These are phyloP conservation scores for Synergus laeviventris DNA, from an alignment of 2,888 invertebrate genomes.

Conservation along the genomic window DNA sequence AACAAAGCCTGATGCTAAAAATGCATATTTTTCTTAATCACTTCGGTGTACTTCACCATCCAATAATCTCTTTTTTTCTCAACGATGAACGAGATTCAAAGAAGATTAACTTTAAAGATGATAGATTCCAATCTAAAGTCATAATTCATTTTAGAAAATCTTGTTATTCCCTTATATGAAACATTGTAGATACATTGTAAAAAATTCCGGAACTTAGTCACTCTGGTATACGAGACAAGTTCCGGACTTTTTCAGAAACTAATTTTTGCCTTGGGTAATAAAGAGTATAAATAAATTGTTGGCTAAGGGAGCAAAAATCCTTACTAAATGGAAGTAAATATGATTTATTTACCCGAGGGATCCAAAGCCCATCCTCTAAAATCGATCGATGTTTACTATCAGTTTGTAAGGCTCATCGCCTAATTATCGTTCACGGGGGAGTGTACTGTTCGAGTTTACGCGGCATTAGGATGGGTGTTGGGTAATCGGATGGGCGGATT, in stretches of 20 bases:
- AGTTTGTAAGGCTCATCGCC: neutral
- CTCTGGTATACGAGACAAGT: too few relatives aligned
- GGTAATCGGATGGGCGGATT: constrained; percentile 68
- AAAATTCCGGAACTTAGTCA: too few relatives aligned
- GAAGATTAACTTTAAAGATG: too few relatives aligned
- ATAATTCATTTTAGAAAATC: too few relatives aligned
- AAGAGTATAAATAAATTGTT: too few relatives aligned
- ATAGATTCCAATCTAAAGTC: too few relatives aligned
- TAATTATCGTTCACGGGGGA: constrained; percentile 21
- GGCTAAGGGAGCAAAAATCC: too few relatives aligned
- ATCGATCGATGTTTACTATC: neutral
- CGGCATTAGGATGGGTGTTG: constrained; percentile 61
- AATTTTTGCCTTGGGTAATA: too few relatives aligned
- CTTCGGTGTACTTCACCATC: neutral
- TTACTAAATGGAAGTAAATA: neutral
- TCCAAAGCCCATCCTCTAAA: neutral
- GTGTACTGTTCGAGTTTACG: constrained; percentile 52
- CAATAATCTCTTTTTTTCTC: neutral
- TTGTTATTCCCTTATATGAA: too few relatives aligned
- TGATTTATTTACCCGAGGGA: neutral
- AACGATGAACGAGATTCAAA: too few relatives aligned
- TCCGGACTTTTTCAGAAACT: too few relatives aligned
- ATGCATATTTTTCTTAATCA: neutral
- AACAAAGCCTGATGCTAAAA: neutral
- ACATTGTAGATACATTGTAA: too few relatives aligned